A percentile compares a stretch with the other conserved stretches of the same genome.
Conservation (phyloP, 1,140 invertebrate genomes). For the Chironomus tepperi region DNA sequence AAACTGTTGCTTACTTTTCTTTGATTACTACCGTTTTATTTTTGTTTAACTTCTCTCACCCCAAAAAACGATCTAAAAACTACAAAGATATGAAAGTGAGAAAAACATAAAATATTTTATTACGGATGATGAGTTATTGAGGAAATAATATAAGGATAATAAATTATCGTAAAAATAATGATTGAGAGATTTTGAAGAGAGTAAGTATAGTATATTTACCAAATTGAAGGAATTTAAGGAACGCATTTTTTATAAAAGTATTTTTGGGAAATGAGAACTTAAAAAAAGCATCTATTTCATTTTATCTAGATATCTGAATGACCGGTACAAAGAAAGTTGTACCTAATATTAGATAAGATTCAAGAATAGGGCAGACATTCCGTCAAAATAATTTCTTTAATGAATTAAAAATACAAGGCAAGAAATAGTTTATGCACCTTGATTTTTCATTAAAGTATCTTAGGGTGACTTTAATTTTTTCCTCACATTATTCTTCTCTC, state of each 20-base stretch:
- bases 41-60: background rate
- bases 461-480: slow-evolving; percentile 2
- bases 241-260: too few relatives aligned
- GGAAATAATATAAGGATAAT: background rate
- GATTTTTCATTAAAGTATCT: background rate
- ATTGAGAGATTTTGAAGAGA: too few relatives aligned
- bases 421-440: background rate
- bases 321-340: too few relatives aligned
- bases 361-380: too few relatives aligned
- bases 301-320: too few relatives aligned
- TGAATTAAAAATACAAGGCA: background rate
- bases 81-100: background rate
- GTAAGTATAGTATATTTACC: too few relatives aligned
- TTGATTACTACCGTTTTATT: background rate
- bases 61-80: background rate
- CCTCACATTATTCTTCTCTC: background rate
- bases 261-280: too few relatives aligned
- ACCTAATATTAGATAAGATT: too few relatives aligned
- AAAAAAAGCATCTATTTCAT: too few relatives aligned
- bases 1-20: background rate
- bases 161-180: too few relatives aligned
- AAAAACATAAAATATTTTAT: background rate
- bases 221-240: too few relatives aligned
- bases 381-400: too few relatives aligned
- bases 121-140: background rate